phyloP scores from a whole-genome alignment of 2,888 invertebrate species.

The Sclerodermus sp. region DNA sequence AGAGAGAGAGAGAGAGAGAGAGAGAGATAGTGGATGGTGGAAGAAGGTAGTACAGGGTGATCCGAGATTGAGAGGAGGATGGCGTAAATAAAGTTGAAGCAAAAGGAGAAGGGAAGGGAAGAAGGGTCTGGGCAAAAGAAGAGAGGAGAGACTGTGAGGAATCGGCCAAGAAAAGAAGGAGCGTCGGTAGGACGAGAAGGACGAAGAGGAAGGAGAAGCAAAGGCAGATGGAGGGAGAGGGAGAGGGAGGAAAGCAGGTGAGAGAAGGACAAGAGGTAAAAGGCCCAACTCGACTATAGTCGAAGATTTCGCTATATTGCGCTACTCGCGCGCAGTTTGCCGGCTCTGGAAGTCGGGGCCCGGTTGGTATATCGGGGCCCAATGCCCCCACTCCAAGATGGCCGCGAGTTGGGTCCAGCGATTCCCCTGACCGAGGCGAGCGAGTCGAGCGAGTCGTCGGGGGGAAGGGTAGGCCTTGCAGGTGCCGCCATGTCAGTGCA shows the following conservation, averaged over 20 bases:
- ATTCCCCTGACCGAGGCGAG: slow-evolving; percentile 40
- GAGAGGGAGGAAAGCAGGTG: too few species aligned
- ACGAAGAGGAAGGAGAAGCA: too few species aligned
- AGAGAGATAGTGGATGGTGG: background rate
- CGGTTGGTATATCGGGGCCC: slow-evolving; percentile 6
- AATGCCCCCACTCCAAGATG: slow-evolving; percentile 52
- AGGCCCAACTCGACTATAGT: too few species aligned
- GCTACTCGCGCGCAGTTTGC: too few species aligned
- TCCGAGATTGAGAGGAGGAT: background rate
- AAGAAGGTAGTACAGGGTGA: background rate
- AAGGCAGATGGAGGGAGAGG: too few species aligned
- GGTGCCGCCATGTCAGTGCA: slow-evolving; percentile 59
- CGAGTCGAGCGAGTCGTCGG: slow-evolving; percentile 32
- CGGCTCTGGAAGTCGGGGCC: too few species aligned
- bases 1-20: background rate
- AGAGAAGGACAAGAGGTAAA: too few species aligned
- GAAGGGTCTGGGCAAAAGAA: background rate
- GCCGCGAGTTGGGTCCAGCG: slow-evolving; percentile 48
- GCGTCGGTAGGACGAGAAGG: too few species aligned
- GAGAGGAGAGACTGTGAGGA: too few species aligned
- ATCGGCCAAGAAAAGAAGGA: too few species aligned
- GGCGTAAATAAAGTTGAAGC: background rate
- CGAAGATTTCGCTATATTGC: too few species aligned
- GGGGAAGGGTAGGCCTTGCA: slow-evolving; percentile 53
- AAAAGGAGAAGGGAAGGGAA: background rate